Evolutionary conservation across 2,113 vertebrate genomes (phyloP).

Genomic region (Formicarius rufipectus): DNA sequence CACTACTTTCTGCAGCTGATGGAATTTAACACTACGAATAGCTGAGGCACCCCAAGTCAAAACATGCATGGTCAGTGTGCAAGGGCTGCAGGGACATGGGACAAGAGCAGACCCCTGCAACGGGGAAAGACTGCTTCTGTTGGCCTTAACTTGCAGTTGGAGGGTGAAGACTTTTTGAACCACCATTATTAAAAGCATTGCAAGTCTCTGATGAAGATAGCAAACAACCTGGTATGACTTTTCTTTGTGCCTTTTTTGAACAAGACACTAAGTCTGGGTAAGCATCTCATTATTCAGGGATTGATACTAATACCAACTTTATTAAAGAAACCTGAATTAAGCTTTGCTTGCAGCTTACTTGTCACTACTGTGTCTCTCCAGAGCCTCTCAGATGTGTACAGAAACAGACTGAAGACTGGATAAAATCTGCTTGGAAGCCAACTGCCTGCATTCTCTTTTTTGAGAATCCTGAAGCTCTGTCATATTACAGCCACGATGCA

Average conservation of each 20-base stretch:
- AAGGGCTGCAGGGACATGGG: background rate
- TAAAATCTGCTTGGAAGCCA: background rate
- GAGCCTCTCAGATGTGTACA: background rate
- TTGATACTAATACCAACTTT: background rate
- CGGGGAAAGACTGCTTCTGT: background rate
- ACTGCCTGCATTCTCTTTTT: background rate
- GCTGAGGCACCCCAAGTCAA: background rate
- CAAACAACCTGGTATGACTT: background rate
- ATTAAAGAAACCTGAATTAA: background rate
- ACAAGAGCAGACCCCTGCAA: background rate
- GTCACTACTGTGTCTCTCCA: background rate
- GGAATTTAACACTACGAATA: too few relatives aligned
- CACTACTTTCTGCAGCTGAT: background rate
- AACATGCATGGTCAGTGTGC: background rate
- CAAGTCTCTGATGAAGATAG: background rate
- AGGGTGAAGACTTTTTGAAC: background rate
- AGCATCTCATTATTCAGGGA: background rate
- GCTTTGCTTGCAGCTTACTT: background rate
- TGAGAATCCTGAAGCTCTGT: background rate
- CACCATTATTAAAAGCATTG: background rate
- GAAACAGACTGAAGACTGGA: background rate
- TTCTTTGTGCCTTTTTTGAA: background rate
- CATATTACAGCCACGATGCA: fast-evolving
- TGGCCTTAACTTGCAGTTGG: background rate
- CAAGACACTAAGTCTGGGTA: background rate